Base-by-base conservation (phyloP, 2,888 invertebrate genomes). In the Prenolepis imparis region DNA sequence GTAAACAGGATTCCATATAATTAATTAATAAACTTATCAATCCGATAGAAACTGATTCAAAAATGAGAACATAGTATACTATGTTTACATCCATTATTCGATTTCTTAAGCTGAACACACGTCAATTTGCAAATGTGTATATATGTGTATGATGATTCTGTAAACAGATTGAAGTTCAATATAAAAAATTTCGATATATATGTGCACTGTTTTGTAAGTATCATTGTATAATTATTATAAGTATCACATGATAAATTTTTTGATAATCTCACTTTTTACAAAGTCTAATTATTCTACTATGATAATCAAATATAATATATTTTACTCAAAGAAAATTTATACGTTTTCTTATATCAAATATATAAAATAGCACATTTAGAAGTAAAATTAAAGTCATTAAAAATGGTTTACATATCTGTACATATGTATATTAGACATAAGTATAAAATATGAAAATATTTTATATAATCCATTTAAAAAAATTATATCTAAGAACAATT, bases 1-100 rank as follows among this genome's bases (percentile, higher is more conserved):
- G 98, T 64, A 98, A 92, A 92, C 96, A 95, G 66, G 96, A 95
- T 93, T 97, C 97, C 84, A 96, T 95, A 84, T 95, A 95, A 93
- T 96, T 96, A 48, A 98, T 95, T 66, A 97, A 92, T 90, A 96
- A 93, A 61, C 97, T 97, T 66, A 96, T 97, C 66, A 96, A 21
- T 41, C 21, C 21, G 6, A 18, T 8, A 15, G 6, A 12, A 21
- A 15, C 0, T 66, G 66, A 18, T 24, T 66, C 8, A 15, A 41
- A 41, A 66, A 66, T 41, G 15, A 66, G 6, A 66, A 41, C 0
- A 12, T 3, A 66, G 15, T 15, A 24, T 41, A 41, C 12, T 41
- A 66, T 24, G 24, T 66, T 66, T 15, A 41, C 3, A 4, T 66
- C 41, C 66, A 66, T 64, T 41, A 32, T 21, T 66, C 15, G 12